These are phyloP conservation scores for Cosmia pyralina DNA, from an alignment of 2,888 invertebrate genomes.

Conservation along the genomic window DNA sequence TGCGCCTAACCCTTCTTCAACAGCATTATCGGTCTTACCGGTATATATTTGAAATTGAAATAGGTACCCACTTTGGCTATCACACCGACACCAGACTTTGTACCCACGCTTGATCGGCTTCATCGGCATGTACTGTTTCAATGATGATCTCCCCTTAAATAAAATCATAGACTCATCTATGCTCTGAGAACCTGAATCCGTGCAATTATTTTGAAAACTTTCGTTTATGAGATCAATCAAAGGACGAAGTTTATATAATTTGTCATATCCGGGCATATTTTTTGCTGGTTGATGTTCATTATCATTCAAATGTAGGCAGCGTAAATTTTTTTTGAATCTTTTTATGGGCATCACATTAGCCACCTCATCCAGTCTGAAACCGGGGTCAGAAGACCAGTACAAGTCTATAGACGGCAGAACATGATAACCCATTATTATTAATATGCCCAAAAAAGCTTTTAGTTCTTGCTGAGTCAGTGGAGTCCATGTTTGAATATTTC, in stretches of 20 bases:
- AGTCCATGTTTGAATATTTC: slow-evolving; percentile 29
- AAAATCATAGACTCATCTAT: slow-evolving; percentile 50
- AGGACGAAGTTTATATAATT: slow-evolving; percentile 49
- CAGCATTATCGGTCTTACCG: slow-evolving; percentile 49
- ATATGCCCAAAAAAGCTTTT: slow-evolving; percentile 45
- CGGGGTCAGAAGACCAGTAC: slow-evolving; percentile 55
- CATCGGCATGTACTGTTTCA: slow-evolving; percentile 64
- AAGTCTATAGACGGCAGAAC: slow-evolving; percentile 40
- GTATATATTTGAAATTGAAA: slow-evolving; percentile 53
- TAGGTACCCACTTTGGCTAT: slow-evolving; percentile 60
- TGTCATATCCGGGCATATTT: slow-evolving; percentile 29
- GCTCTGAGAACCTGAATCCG: slow-evolving; percentile 28
- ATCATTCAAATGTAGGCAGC: slow-evolving; percentile 36
- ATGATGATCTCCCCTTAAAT: slow-evolving; percentile 59
- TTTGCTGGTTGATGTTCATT: slow-evolving; percentile 30
- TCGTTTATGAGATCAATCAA: slow-evolving; percentile 30
- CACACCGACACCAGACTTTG: slow-evolving; percentile 65
- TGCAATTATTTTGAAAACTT: slow-evolving; percentile 19
- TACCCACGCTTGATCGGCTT: slow-evolving; percentile 67
- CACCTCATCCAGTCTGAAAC: slow-evolving; percentile 43
- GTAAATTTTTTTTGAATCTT: slow-evolving; percentile 40
- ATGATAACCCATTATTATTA: slow-evolving; percentile 51
- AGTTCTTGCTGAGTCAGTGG: slow-evolving; percentile 20
- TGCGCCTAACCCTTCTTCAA: too few species aligned
- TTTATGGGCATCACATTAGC: slow-evolving; percentile 38